Percentiles rank a stretch among this genome's conserved stretches.
Evolutionary conservation across 2,888 invertebrate genomes (phyloP).

Genomic region (Sepioteuthis lessoniana): DNA sequence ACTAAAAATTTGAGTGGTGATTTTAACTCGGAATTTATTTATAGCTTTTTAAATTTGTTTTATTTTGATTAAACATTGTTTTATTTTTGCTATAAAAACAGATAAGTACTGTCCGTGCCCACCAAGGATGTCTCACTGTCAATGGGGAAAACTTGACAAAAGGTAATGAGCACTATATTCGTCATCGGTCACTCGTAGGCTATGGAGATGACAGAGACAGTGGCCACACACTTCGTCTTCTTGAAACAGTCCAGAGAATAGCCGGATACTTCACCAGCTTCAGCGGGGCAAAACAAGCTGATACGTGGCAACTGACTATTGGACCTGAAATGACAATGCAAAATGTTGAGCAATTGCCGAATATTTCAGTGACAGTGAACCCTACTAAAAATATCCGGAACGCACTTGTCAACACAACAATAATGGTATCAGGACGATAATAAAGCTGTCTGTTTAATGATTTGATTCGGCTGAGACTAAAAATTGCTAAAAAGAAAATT

Average conservation of each 20-base stretch:
- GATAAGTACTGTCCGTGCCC: constrained; percentile 24
- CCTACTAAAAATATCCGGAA: neutral
- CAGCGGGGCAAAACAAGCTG: neutral
- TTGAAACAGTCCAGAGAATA: constrained; percentile 79
- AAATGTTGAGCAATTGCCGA: neutral
- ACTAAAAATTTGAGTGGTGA: neutral
- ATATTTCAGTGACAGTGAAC: neutral
- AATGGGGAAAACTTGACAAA: constrained; percentile 1
- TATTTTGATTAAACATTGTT: neutral
- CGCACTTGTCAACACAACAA: neutral
- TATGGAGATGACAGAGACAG: constrained; percentile 35
- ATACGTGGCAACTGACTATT: neutral
- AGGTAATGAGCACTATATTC: neutral
- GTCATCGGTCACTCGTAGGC: neutral
- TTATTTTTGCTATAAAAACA: neutral
- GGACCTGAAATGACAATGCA: neutral
- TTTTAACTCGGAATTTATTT: neutral
- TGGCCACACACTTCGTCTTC: constrained; percentile 35
- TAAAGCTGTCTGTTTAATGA: neutral
- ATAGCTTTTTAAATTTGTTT: neutral
- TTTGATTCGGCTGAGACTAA: neutral
- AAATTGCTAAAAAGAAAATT: neutral
- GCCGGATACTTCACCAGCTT: neutral
- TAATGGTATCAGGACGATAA: neutral
- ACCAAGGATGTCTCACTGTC: neutral